phyloP scores from a whole-genome alignment of 1,140 invertebrate species.

The Cyclargus thomasi region DNA sequence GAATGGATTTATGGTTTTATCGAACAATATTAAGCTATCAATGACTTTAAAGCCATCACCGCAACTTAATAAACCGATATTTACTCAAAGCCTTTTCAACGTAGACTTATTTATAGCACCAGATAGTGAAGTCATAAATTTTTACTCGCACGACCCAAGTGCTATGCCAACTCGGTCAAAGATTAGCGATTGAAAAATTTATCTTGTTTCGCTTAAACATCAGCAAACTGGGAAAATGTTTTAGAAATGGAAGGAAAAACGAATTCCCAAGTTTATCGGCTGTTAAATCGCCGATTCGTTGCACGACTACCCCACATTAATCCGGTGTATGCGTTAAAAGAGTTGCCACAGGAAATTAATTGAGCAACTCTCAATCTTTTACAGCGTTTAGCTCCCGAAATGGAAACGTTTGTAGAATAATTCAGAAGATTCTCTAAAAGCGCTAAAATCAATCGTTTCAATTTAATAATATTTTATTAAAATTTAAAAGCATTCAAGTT shows the following conservation, averaged over 20 bases:
- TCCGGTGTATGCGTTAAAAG: neutral
- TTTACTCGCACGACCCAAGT: constrained; percentile 5
- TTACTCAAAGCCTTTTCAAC: neutral
- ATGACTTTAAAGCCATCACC: neutral
- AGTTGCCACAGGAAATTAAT: constrained; percentile 3
- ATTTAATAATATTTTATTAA: no score
- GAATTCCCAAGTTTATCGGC: constrained; percentile 33
- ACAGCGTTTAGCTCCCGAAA: neutral
- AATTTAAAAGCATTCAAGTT: no score
- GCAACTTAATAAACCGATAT: neutral
- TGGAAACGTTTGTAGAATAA: neutral
- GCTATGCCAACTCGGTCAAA: constrained; percentile 11
- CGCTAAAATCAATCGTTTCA: no score
- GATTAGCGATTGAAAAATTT: neutral
- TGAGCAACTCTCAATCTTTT: neutral
- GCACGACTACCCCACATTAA: constrained; percentile 26
- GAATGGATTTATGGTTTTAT: no score
- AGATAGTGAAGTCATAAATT: constrained; percentile 14
- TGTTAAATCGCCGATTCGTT: constrained; percentile 40
- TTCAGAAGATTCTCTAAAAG: neutral
- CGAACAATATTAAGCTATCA: neutral
- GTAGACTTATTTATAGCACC: neutral
- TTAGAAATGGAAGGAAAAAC: neutral
- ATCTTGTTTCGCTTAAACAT: constrained; percentile 1
- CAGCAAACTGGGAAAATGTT: neutral